Base-by-base conservation (phyloP, 1,140 invertebrate genomes). In the Eumeta japonica region DNA sequence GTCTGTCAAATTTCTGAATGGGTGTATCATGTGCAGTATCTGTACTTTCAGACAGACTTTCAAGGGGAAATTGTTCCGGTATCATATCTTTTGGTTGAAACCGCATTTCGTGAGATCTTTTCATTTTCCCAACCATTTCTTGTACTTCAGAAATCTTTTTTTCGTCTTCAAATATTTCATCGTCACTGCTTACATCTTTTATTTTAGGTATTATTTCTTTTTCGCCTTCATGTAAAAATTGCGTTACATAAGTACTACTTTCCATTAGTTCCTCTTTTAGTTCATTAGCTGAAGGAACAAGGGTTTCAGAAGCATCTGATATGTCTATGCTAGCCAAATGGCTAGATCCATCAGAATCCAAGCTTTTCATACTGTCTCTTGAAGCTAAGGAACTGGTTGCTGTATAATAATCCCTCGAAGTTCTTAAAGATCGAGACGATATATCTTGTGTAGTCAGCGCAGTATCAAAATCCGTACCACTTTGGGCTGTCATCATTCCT, bases 391-490 rank as follows among this genome's bases (percentile, higher is more conserved):
- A 86, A 46, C 88, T 89, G 2, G 84, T 83, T 9, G 89, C 90
- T 32, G 90, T 93, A 10, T 86, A 83, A 62, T 90, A 94, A 46
- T 93, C 90, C 50, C 87, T 87, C 1, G 89, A 92, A 2, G 78
- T 81, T 39, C 77, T 60, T 24, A 83, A 68, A 2, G 87, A 88
- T 39, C 79, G 78, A 3, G 82, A 81, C 10, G 88, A 89, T 24
- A 82, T 66, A 41, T 90, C 88, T 47, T 89, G 79, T 9, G 88
- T 89, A 44, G 85, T 88, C 24, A 87, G 58, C 13, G 91, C 91
- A 4, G 90, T 92, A 58, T 94, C 90, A 62, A 94, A 95, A 56
- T 95, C 92, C 2, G 90, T 92, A 2, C 84, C 81, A 48, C 85
- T 75, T 62, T 81, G 58, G 36, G 80, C 75, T 39, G 80, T 75